These are phyloP conservation scores for Maconellicoccus hirsutus DNA, from an alignment of 1,140 invertebrate species.

Conservation along the genomic window DNA sequence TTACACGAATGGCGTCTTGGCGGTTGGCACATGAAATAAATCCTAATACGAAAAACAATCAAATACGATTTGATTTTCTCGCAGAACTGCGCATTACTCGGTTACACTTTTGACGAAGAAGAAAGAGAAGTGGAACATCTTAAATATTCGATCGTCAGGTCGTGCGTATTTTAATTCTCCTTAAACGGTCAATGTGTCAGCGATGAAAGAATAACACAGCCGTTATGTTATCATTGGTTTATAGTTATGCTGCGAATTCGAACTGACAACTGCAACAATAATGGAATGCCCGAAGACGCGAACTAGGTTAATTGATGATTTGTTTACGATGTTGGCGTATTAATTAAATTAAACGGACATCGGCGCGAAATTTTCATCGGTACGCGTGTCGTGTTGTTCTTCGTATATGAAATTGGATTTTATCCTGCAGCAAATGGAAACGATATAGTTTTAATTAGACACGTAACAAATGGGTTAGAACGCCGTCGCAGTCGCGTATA, in stretches of 20 bases:
- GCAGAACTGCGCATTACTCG: no score
- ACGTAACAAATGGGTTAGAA: neutral
- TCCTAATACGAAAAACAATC: no score
- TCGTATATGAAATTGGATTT: no score
- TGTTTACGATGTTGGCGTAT: neutral
- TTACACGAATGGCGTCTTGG: no score
- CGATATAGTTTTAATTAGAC: neutral
- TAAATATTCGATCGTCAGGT: neutral
- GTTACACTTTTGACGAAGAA: no score
- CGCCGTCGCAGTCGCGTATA: neutral
- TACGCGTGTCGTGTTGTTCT: no score
- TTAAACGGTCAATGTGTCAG: constrained; percentile 3
- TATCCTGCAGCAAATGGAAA: neutral
- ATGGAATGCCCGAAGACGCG: neutral
- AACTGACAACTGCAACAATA: no score
- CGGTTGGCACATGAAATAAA: no score
- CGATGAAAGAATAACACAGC: neutral
- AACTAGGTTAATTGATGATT: constrained; percentile 4
- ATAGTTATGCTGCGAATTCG: no score
- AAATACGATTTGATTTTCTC: no score
- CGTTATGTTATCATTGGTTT: neutral
- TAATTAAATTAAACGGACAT: constrained; percentile 9
- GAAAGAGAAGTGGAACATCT: no score
- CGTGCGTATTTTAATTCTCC: neutral
- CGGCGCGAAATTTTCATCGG: neutral